Evolutionary conservation across 2,797 vertebrate genomes (phyloP), one percentile per base, ranked within the genome.

Genomic region (Rousettus madagascariensis): DNA sequence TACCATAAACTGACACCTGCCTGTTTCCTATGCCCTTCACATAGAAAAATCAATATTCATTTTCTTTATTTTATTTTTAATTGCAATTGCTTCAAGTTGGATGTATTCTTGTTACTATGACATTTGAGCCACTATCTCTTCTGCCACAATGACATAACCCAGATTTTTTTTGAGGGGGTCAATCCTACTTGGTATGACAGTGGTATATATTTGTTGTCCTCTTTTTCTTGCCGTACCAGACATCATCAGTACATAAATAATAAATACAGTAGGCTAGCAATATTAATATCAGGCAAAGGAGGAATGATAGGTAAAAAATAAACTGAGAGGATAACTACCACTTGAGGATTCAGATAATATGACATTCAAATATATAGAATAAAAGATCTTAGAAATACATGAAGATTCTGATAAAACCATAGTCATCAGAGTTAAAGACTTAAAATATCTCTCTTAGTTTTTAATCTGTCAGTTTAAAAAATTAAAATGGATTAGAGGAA

Each of bases 61-160:
- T 93, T 95, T 80, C 10, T 66, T 75, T 75, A 57, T 69, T 94
- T 43, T 30, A 65, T 53, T 68, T 86, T 90, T 72, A 80, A 61
- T 28, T 79, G 19, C 0, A 28, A 2, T 43, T 74, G 22, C 26
- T 71, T 19, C 10, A 72, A 51, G 3, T 13, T 84, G 3, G 17
- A 57, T 61, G 22, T 3, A 20, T n/a, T 86, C 26, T 43, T 63
- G n/a, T 92, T 65, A 36, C 33, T 69, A 8, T 10, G 8, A 15
- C 11, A 63, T 46, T 30, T 3, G 2, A 16, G 8, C 7, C 36
- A 51, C 30, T 80, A 22, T 77, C 30, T 94, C 28, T 87, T 74
- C 38, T 10, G 5, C 8, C 10, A 51, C 22, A 46, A 2, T 83
- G 33, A 68, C 22, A 11, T 63, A 30, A 63, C 4, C 30, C 33